Percentiles rank a stretch among this genome's conserved stretches.
These are phyloP conservation scores for Drosophila kuntzei DNA, from an alignment of 2,888 invertebrate genomes.

Conservation along the genomic window DNA sequence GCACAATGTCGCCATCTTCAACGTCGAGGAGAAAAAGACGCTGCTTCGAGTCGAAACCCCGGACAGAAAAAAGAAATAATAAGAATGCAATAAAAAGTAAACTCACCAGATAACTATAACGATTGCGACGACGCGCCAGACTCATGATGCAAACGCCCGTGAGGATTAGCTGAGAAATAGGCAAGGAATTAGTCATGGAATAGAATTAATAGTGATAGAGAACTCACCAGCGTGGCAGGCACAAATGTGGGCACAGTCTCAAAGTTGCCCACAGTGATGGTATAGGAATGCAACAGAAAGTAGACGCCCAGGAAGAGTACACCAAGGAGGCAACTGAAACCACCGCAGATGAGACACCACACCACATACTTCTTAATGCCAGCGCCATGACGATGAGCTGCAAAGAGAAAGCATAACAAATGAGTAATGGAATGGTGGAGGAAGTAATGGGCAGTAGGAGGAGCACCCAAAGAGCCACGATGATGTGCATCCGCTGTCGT, in stretches of 20 bases:
- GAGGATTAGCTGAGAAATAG: slow-evolving; percentile 89
- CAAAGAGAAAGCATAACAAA: slow-evolving; percentile 15
- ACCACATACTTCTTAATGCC: slow-evolving; percentile 90
- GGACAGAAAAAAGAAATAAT: background rate
- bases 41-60: too few relatives aligned
- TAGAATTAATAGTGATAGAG: background rate
- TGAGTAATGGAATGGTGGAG: background rate
- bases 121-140: slow-evolving; percentile 92
- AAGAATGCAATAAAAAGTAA: background rate
- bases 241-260: slow-evolving; percentile 98
- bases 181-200: slow-evolving; percentile 67
- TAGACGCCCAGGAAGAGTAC: slow-evolving; percentile 91
- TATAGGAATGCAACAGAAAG: slow-evolving; percentile 91
- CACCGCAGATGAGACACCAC: slow-evolving; percentile 92
- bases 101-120: slow-evolving; percentile 95
- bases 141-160: slow-evolving; percentile 95
- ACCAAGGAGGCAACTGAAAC: slow-evolving; percentile 90
- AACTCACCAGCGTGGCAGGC: slow-evolving; percentile 94
- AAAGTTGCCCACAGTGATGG: slow-evolving; percentile 90
- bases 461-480: slow-evolving; percentile 56
- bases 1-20: too few relatives aligned
- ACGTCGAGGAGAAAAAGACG: too few relatives aligned
- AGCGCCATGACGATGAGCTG: slow-evolving; percentile 85
- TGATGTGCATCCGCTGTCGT: slow-evolving; percentile 77
- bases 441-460: background rate